phyloP scores from a whole-genome alignment of 2,888 invertebrate species.

The Drosophila hamatofila region DNA sequence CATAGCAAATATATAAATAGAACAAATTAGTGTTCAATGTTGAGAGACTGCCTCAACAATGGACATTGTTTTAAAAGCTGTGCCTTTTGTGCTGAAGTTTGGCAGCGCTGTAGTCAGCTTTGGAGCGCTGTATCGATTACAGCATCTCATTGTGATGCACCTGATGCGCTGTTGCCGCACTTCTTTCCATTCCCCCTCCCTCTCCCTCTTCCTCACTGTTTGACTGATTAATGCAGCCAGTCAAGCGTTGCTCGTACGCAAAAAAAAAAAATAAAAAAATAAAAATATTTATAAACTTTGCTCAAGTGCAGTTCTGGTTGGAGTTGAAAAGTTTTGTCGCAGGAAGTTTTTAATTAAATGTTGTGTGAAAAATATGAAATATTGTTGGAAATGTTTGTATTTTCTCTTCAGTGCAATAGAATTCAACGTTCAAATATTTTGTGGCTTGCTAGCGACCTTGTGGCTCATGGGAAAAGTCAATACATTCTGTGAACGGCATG shows the following conservation, averaged over 20 bases:
- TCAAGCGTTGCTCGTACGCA: conserved; percentile 56
- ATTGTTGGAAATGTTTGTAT: neutral
- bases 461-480: conserved; percentile 33
- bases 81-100: conserved; percentile 30
- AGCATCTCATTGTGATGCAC: conserved; percentile 34
- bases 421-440: neutral
- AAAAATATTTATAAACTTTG: conserved; percentile 25
- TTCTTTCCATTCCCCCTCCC: conserved; percentile 11
- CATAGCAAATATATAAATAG: neutral
- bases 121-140: conserved; percentile 35
- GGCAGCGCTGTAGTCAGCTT: conserved; percentile 20
- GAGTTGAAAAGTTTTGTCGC: conserved; percentile 33
- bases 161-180: conserved; percentile 48
- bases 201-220: neutral
- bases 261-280: neutral
- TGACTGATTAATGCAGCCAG: conserved; percentile 60
- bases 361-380: conserved; percentile 36
- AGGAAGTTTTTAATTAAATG: conserved; percentile 75
- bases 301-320: conserved; percentile 68
- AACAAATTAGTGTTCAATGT: conserved; percentile 1
- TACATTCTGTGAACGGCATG: conserved; percentile 4
- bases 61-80: conserved; percentile 10
- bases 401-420: conserved; percentile 4
- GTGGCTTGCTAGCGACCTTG: conserved; percentile 43
- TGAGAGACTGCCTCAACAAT: conserved; percentile 42